phyloP scores from a whole-genome alignment of 2,797 vertebrate species.

The Emydoidea blandingii region DNA sequence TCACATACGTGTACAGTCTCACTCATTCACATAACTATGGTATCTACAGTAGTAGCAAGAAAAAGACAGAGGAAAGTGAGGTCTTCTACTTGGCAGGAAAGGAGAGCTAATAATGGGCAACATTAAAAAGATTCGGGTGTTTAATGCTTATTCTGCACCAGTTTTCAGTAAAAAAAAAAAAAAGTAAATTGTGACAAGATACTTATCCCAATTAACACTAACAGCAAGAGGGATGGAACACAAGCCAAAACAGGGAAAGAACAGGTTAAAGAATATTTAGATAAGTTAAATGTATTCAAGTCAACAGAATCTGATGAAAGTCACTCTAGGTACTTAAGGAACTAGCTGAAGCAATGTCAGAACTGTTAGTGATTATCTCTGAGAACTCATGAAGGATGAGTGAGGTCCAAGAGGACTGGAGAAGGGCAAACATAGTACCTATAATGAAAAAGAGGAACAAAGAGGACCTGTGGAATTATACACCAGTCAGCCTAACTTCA shows the following conservation, averaged over 20 bases:
- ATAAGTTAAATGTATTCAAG: neutral
- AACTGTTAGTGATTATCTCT: neutral
- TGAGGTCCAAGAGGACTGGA: neutral
- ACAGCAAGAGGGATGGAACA: neutral
- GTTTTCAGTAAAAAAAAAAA: neutral
- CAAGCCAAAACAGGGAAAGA: neutral
- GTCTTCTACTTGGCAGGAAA: neutral
- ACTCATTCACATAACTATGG: neutral
- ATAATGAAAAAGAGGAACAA: neutral
- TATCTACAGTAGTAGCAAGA: conserved; percentile 58
- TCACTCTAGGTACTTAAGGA: neutral
- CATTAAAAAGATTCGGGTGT: neutral
- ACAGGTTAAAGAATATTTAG: neutral
- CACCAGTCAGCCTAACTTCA: neutral
- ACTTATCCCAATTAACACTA: neutral
- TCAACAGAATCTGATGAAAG: neutral
- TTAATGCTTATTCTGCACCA: neutral
- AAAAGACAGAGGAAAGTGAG: neutral
- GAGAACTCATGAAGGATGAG: neutral
- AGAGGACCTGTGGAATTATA: neutral
- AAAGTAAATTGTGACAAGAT: neutral
- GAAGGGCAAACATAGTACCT: neutral
- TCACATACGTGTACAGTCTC: neutral
- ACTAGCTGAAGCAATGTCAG: neutral
- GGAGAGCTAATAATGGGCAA: neutral